Evolutionary conservation across 1,140 invertebrate genomes (phyloP), one percentile per base, ranked within the genome.

Genomic region (Wasmannia auropunctata): DNA sequence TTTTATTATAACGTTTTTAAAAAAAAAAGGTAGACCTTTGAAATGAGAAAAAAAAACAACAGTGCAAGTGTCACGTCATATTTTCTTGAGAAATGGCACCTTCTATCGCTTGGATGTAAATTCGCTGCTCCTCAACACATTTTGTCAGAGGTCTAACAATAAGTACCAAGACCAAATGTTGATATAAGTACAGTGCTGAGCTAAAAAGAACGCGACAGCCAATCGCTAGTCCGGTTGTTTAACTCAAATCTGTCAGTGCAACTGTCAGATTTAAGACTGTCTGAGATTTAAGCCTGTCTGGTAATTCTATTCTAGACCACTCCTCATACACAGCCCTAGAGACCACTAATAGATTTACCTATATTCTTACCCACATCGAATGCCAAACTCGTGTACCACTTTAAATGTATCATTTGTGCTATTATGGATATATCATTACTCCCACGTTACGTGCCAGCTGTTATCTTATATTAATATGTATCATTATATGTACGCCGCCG

Each of bases 401-500:
- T 46, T 6, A 49, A 72, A 70, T 31, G 49, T 56, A 56, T 37
- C 11, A 16, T 22, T 49, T 16, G 19, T 19, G 14, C 14, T 37
- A 28, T 56, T 28, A 70, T 31, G 51, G 25, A 56, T 72, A 28
- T 31, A 31, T 69, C 67, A 56, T 58, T 81, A 54, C 25, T 67
- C 65, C 40, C 63, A 72, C 37, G 25, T 31, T 56, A 31, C 22
- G 37, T 43, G 25, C 22, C 49, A 72, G 31, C 22, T 3, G 60
- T 74, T 83, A 74, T 83, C 67, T 83, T 60, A 58, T 60, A 58
- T 83, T 83, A 83, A 74, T 74, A 83, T 74, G 54, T 58, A 83
- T 83, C 67, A 74, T 72, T 83, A 46, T 83, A 72, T 58, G 51
- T 43, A 74, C 37, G 79, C 79, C 79, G 25, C 40, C 79, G 67